These are phyloP conservation scores for Distichodus sexfasciatus DNA, from an alignment of 2,797 vertebrate species.

Conservation along the genomic window DNA sequence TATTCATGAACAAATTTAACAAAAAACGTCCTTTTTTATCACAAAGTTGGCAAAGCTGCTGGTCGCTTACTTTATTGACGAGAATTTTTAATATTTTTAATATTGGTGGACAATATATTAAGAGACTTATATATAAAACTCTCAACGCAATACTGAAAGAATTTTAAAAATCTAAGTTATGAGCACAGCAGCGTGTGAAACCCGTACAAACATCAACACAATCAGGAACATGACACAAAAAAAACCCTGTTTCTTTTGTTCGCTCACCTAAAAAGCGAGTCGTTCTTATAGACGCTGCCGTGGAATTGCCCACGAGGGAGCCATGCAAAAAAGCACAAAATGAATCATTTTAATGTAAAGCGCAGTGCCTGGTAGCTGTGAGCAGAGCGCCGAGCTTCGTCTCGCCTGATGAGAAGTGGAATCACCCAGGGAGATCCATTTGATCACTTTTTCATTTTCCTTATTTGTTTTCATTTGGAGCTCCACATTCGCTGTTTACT, in stretches of 20 bases:
- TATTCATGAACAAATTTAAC: too few species aligned
- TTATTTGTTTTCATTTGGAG: constrained; percentile 54
- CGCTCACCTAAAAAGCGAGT: constrained; percentile 25
- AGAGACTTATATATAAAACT: too few species aligned
- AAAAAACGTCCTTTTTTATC: too few species aligned
- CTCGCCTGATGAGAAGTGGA: constrained; percentile 44
- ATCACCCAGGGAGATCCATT: constrained; percentile 39
- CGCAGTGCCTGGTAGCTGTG: constrained; percentile 45
- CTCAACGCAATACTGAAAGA: too few species aligned
- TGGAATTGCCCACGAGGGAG: constrained; percentile 35
- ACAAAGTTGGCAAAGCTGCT: too few species aligned
- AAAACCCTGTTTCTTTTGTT: constrained; percentile 7
- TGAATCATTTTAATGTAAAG: constrained; percentile 53
- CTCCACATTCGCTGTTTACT: constrained; percentile 52
- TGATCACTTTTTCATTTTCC: constrained; percentile 50
- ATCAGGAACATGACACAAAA: too few species aligned
- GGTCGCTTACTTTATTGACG: too few species aligned
- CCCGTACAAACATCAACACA: too few species aligned
- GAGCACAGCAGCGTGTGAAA: too few species aligned
- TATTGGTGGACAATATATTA: too few species aligned
- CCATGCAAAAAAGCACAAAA: constrained; percentile 47
- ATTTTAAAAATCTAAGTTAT: too few species aligned
- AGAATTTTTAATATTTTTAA: too few species aligned
- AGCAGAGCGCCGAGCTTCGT: constrained; percentile 46
- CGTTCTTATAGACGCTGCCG: constrained; percentile 38